phyloP scores from a whole-genome alignment of 2,888 invertebrate species.

The Malthinus seriepunctatus region DNA sequence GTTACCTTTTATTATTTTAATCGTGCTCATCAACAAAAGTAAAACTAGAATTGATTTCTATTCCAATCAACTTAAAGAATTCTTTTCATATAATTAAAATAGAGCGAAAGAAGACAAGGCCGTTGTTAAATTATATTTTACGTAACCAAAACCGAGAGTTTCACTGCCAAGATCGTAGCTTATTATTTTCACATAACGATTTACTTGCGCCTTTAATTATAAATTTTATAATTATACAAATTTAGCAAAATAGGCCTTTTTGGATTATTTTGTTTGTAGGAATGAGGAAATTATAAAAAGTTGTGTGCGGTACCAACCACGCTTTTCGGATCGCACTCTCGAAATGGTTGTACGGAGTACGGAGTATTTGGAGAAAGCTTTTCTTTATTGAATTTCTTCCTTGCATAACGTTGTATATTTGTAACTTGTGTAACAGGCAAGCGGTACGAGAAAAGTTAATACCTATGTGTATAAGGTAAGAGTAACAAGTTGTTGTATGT shows the following conservation, averaged over 20 bases:
- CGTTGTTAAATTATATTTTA: conserved; percentile 15
- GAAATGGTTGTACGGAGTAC: conserved; percentile 16
- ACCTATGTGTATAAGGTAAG: conserved; percentile 22
- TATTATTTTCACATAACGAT: neutral
- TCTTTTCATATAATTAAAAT: conserved; percentile 3
- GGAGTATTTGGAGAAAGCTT: conserved; percentile 39
- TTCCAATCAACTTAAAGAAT: neutral
- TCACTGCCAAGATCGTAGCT: conserved; percentile 26
- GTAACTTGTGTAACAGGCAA: conserved; percentile 40
- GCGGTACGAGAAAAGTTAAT: conserved; percentile 30
- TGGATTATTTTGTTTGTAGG: neutral
- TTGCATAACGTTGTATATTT: conserved; percentile 40
- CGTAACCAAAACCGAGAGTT: conserved; percentile 10
- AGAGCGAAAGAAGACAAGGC: conserved; percentile 15
- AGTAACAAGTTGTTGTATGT: conserved; percentile 23
- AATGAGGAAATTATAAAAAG: conserved; percentile 5
- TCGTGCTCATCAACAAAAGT: no score
- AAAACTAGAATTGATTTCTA: no score
- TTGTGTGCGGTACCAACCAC: conserved; percentile 2
- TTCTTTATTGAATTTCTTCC: conserved; percentile 41
- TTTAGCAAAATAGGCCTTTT: no score
- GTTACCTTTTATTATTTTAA: no score
- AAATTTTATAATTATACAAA: no score
- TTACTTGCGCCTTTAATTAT: neutral
- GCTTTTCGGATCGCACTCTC: conserved; percentile 11